phyloP scores from a whole-genome alignment of 2,113 vertebrate genomes.

The Spea multiplicata region DNA sequence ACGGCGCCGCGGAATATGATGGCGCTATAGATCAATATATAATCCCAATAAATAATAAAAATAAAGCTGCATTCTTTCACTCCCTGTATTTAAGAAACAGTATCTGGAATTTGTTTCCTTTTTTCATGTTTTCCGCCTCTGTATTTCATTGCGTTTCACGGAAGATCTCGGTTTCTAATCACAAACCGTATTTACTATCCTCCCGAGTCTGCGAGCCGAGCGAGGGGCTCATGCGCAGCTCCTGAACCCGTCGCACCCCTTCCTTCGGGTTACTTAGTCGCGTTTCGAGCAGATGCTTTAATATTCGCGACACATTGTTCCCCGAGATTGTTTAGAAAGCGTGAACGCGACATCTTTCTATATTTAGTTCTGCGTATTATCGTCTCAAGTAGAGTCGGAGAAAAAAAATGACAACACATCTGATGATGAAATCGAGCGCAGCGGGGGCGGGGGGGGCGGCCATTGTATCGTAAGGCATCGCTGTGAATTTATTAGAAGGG shows the following conservation, averaged over 20 bases:
- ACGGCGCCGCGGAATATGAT: too few relatives aligned
- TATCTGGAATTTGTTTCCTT: too few relatives aligned
- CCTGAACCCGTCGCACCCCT: conserved; percentile 58
- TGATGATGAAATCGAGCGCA: conserved; percentile 31
- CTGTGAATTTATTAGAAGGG: conserved; percentile 44
- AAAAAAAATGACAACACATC: conserved; percentile 23
- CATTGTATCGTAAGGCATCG: conserved; percentile 37
- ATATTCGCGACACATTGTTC: conserved; percentile 5
- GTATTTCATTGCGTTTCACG: conserved; percentile 64
- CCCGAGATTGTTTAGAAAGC: conserved; percentile 4
- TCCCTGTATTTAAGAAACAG: too few relatives aligned
- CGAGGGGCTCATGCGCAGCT: conserved; percentile 63
- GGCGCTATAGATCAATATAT: too few relatives aligned
- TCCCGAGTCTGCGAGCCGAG: conserved; percentile 62
- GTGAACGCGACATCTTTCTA: not conserved
- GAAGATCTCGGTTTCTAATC: conserved; percentile 70
- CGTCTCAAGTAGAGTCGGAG: conserved; percentile 11
- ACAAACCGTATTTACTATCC: conserved; percentile 66
- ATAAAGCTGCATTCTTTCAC: too few relatives aligned
- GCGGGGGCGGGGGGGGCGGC: conserved; percentile 23
- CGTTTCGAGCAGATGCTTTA: conserved; percentile 35
- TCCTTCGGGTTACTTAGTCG: conserved; percentile 70
- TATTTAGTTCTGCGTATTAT: conserved; percentile 6
- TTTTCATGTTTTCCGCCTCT: conserved; percentile 12
- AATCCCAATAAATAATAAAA: too few relatives aligned